Evolutionary conservation across 2,797 vertebrate genomes (phyloP), one percentile per base, ranked within the genome.

Genomic region (Astyanax mexicanus): DNA sequence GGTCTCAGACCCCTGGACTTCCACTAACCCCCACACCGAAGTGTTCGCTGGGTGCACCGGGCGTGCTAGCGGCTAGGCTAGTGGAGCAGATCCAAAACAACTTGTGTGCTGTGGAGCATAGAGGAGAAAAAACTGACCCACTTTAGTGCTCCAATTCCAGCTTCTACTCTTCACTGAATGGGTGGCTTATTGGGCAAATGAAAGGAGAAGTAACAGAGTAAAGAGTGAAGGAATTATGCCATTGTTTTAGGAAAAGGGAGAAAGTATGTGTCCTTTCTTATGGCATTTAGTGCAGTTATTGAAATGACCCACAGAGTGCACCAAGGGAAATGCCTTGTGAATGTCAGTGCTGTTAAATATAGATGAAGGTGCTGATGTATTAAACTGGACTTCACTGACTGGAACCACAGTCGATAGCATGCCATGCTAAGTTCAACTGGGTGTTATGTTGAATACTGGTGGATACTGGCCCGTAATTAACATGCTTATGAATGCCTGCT

Each of bases 131-230:
- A 55, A 55, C 70, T 84, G 88, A 90, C 86, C 87, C 83, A 84
- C 60, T 89, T 89, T 83, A 79, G 81, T 83, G 86, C 55, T 86
- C 82, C 79, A 85, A 3, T 86, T 83, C 80, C 73, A 75, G 55
- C 79, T 79, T 74, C 54, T 4, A 3, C 66, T 72, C 71, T 32
- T 32, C 11, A 54, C 70, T 72, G 69, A 74, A 60, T 78, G 67
- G 68, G 7, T 80, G 57, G 29, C 29, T 37, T 58, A 27, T 67
- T 40, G 47, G 58, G 21, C 47, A 75, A 3, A 47, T 42, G 0
- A n/a, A 68, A 21, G n/a, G 4, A 62, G 12, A 45, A 32, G 44
- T 61, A 65, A 62, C 10, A 51, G 17, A 10, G 4, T 5, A 29
- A 42, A 55, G 25, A 37, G 38, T 47, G 57, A 3, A 65, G 58